phyloP scores from a whole-genome alignment of 2,797 vertebrate genomes.

The Acanthiza pusilla region DNA sequence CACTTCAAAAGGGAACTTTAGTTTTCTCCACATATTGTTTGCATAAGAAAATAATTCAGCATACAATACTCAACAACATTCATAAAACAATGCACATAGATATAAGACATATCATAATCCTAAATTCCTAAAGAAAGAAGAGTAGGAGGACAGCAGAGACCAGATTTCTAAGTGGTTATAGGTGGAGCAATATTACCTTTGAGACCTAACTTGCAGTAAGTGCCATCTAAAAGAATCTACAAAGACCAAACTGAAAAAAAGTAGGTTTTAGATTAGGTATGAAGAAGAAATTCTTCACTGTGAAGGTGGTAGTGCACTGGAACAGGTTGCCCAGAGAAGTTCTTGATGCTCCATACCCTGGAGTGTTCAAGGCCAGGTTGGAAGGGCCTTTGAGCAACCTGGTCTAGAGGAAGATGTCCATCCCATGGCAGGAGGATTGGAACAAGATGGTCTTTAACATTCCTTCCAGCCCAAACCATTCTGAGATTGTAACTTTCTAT shows the following conservation, averaged over 20 bases:
- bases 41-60: not conserved
- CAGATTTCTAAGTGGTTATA: not conserved
- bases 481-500: not conserved
- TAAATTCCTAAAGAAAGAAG: not conserved
- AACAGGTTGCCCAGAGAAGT: not conserved
- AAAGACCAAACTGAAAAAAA: not conserved
- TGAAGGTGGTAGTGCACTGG: not conserved
- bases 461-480: not conserved
- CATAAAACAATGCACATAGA: not conserved
- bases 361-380: not conserved
- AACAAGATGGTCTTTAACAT: accelerated
- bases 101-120: not conserved
- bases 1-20: not conserved
- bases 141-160: not conserved
- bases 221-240: not conserved
- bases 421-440: accelerated
- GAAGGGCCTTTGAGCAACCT: not conserved
- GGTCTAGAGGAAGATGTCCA: not conserved
- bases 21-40: not conserved
- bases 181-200: not conserved
- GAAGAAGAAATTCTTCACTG: not conserved
- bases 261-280: not conserved
- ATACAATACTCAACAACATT: not conserved
- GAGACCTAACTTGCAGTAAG: not conserved
- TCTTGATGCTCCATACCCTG: not conserved